Percentiles rank a stretch among this genome's conserved stretches.
phyloP scores from a whole-genome alignment of 2,888 invertebrate species.

The Pollenia griseotomentosa region DNA sequence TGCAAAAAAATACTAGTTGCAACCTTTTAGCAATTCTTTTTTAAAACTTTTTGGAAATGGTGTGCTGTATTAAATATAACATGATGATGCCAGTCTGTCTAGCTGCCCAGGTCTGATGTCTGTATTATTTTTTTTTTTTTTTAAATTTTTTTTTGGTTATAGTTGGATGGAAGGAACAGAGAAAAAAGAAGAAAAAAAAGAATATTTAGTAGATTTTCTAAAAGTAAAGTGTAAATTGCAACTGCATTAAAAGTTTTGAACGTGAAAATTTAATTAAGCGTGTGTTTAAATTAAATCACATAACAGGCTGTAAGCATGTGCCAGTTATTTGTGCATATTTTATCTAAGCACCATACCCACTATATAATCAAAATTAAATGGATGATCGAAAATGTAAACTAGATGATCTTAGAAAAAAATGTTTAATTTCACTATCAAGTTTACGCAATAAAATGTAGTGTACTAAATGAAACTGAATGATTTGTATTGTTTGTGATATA shows the following conservation, averaged over 20 bases:
- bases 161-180: background rate
- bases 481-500: no score
- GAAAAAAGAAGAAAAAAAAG: conserved; percentile 10
- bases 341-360: background rate
- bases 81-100: conserved; percentile 19
- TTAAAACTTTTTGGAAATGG: conserved; percentile 28
- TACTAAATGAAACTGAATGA: no score
- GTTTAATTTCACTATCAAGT: no score
- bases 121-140: conserved; percentile 8
- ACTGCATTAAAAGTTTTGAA: conserved; percentile 58
- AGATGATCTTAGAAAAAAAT: no score
- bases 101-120: conserved; percentile 16
- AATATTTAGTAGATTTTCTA: conserved; percentile 48
- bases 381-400: no score
- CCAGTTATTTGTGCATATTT: conserved; percentile 13
- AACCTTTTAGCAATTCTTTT: background rate
- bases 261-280: conserved; percentile 54
- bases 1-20: no score
- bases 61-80: conserved; percentile 5
- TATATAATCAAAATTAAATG: no score
- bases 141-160: conserved; percentile 1
- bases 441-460: no score
- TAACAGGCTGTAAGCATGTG: conserved; percentile 2
- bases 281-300: conserved; percentile 60
- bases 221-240: conserved; percentile 59